Conservation (phyloP, 2,888 invertebrate genomes). For the Lagria hirta region DNA sequence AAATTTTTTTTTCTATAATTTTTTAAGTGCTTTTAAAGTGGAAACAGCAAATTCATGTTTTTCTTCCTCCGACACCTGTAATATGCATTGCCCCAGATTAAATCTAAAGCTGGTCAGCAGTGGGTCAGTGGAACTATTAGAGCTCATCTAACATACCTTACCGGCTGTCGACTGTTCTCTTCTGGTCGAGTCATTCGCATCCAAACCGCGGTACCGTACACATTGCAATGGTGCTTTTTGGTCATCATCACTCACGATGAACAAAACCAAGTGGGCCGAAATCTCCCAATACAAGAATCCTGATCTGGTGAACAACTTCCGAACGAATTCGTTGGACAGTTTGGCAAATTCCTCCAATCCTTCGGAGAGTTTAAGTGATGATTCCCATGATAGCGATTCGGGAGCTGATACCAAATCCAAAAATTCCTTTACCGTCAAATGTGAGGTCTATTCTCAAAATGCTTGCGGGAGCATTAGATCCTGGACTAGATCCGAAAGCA, state of each 20-base stretch:
- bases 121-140: slow-evolving; percentile 53
- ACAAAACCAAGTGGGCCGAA: slow-evolving; percentile 25
- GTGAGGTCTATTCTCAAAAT: slow-evolving; percentile 50
- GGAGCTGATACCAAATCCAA: slow-evolving; percentile 60
- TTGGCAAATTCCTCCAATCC: slow-evolving; percentile 70
- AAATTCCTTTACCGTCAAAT: slow-evolving; percentile 49
- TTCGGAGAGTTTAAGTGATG: slow-evolving; percentile 63
- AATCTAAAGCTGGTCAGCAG: slow-evolving; percentile 38
- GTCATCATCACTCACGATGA: slow-evolving; percentile 6
- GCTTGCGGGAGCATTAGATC: slow-evolving; percentile 44
- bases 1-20: no score
- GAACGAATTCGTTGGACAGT: slow-evolving; percentile 66
- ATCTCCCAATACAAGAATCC: slow-evolving; percentile 21
- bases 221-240: slow-evolving; percentile 12
- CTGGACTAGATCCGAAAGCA: slow-evolving; percentile 40
- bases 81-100: slow-evolving; percentile 38
- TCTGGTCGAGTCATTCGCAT: slow-evolving; percentile 16
- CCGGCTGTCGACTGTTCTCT: no score
- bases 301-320: slow-evolving; percentile 37
- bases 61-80: slow-evolving; percentile 35
- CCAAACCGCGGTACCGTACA: slow-evolving; percentile 13
- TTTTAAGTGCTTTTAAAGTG: no score
- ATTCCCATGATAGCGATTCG: slow-evolving; percentile 63
- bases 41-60: no score
- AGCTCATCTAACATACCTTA: slow-evolving; percentile 44